Percentiles rank a stretch among this genome's conserved stretches.
These are phyloP conservation scores for Zelostemma sp. DNA, from an alignment of 1,140 invertebrate genomes.

Conservation along the genomic window DNA sequence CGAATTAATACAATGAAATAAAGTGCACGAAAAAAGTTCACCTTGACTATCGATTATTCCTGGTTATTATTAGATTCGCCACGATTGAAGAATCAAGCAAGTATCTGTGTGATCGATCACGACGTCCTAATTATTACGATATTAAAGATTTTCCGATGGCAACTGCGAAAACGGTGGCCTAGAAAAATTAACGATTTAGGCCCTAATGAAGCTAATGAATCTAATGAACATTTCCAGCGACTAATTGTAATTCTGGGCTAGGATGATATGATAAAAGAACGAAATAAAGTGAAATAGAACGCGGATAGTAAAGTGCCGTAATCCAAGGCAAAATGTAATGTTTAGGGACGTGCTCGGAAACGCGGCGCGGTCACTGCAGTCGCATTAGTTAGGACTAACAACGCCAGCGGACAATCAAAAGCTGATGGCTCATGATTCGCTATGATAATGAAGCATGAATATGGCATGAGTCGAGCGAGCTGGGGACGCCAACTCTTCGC, in stretches of 20 bases:
- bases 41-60: conserved; percentile 38
- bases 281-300: conserved; percentile 14
- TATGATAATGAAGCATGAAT: conserved; percentile 72
- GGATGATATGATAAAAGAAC: background rate
- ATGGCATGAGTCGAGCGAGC: conserved; percentile 65
- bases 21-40: conserved; percentile 37
- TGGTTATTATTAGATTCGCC: conserved; percentile 24
- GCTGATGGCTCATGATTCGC: conserved; percentile 71
- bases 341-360: conserved; percentile 34
- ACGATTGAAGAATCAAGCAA: no score
- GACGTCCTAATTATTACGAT: no score
- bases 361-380: conserved; percentile 64
- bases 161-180: no score
- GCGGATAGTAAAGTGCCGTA: conserved; percentile 30
- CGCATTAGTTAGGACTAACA: conserved; percentile 71
- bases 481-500: conserved; percentile 65
- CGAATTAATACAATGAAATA: conserved; percentile 11
- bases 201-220: no score
- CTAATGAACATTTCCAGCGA: no score
- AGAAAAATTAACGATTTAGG: no score
- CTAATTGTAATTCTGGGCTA: no score
- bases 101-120: no score
- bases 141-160: no score
- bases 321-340: conserved; percentile 44
- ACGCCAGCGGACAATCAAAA: conserved; percentile 70